phyloP scores from a whole-genome alignment of 2,888 invertebrate genomes.

The Urechis unicinctus region DNA sequence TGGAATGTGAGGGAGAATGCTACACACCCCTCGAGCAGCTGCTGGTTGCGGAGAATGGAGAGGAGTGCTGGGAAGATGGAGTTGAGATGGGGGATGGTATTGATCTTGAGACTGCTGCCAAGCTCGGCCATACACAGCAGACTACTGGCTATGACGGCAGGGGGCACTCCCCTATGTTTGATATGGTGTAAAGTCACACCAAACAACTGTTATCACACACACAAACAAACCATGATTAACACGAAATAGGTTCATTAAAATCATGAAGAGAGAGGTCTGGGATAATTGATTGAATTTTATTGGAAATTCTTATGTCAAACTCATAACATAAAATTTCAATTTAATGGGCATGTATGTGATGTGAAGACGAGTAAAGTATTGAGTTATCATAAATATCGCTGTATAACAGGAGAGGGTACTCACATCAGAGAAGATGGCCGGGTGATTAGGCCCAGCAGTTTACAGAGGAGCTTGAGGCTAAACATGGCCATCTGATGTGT shows the following conservation, averaged over 20 bases:
- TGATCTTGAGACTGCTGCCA: constrained; percentile 67
- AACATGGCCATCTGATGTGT: constrained; percentile 77
- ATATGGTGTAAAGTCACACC: not conserved
- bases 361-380: too few relatives aligned
- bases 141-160: constrained; percentile 34
- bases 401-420: not conserved
- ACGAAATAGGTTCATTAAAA: too few relatives aligned
- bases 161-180: not conserved
- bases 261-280: too few relatives aligned
- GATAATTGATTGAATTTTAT: too few relatives aligned
- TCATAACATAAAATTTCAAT: too few relatives aligned
- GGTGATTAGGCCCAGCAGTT: constrained; percentile 55
- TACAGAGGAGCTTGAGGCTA: constrained; percentile 75
- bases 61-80: constrained; percentile 65
- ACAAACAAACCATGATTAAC: not conserved
- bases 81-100: constrained; percentile 68
- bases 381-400: not conserved
- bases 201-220: constrained; percentile 2
- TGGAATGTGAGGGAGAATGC: too few relatives aligned
- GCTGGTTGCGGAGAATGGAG: constrained; percentile 19
- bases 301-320: too few relatives aligned
- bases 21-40: constrained; percentile 11
- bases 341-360: too few relatives aligned
- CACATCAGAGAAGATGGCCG: not conserved
- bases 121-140: constrained; percentile 62